A percentile compares a stretch with the other conserved stretches of the same genome.
Conservation (phyloP, 2,888 invertebrate species). For the Oxystoma pomonae region DNA sequence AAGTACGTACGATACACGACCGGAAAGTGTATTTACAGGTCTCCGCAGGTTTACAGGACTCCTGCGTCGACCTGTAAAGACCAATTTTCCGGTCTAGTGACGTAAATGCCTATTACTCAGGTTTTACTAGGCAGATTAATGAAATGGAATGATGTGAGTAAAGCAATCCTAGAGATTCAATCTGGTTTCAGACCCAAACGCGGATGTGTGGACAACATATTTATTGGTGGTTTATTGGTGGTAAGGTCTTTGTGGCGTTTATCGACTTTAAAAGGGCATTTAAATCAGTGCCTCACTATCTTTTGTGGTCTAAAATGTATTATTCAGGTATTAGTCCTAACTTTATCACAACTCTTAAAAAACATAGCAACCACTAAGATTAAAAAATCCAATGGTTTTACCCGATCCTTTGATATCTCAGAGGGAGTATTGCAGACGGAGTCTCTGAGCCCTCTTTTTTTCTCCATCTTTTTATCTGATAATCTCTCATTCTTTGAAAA, state of each 20-base stretch:
- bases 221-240: no score
- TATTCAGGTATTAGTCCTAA: no score
- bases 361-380: not conserved
- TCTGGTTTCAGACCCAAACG: not conserved
- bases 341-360: not conserved
- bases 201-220: no score
- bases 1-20: no score
- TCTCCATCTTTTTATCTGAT: not conserved
- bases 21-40: no score
- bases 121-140: no score
- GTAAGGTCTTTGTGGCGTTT: not conserved
- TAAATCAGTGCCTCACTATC: not conserved
- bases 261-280: not conserved
- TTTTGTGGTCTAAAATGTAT: no score
- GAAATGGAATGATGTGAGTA: not conserved
- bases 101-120: no score
- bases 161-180: not conserved
- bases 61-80: no score
- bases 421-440: not conserved
- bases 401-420: not conserved
- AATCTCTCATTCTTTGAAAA: not conserved
- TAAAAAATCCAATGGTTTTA: not conserved
- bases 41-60: no score
- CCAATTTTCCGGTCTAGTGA: no score
- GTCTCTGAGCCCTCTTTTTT: not conserved